Conservation (phyloP, 2,797 vertebrate species). For the Enteromius unitaeniatus region DNA sequence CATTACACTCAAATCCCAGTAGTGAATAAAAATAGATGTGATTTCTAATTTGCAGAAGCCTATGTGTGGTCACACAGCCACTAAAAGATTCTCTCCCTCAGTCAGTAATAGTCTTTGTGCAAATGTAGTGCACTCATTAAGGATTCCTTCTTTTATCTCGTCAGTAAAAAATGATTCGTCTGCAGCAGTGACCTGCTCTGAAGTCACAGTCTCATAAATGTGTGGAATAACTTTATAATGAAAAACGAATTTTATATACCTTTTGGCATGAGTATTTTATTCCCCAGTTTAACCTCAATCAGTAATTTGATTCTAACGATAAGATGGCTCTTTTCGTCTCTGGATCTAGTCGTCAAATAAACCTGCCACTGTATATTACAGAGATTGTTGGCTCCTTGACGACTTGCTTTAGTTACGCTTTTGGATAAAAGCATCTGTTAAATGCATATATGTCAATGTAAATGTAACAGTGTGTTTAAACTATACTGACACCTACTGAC, state of each 20-base stretch:
- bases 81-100: background rate
- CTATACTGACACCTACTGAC: background rate
- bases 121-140: slow-evolving; percentile 4
- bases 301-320: background rate
- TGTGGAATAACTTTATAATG: slow-evolving; percentile 11
- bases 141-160: slow-evolving; percentile 1
- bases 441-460: background rate
- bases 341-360: background rate
- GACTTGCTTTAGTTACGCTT: background rate
- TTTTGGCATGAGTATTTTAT: background rate
- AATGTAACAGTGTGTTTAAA: background rate
- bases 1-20: background rate
- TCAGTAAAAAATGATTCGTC: slow-evolving; percentile 3
- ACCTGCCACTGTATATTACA: background rate
- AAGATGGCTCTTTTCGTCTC: background rate
- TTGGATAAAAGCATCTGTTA: background rate
- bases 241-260: slow-evolving; percentile 4
- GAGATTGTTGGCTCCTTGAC: background rate
- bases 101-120: background rate
- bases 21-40: slow-evolving; percentile 21
- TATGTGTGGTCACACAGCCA: background rate
- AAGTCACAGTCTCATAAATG: background rate
- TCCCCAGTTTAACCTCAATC: background rate
- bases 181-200: background rate
- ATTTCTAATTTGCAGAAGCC: slow-evolving; percentile 7